Base-by-base conservation (phyloP, 1,140 invertebrate genomes). In the Bombus pyrosoma region DNA sequence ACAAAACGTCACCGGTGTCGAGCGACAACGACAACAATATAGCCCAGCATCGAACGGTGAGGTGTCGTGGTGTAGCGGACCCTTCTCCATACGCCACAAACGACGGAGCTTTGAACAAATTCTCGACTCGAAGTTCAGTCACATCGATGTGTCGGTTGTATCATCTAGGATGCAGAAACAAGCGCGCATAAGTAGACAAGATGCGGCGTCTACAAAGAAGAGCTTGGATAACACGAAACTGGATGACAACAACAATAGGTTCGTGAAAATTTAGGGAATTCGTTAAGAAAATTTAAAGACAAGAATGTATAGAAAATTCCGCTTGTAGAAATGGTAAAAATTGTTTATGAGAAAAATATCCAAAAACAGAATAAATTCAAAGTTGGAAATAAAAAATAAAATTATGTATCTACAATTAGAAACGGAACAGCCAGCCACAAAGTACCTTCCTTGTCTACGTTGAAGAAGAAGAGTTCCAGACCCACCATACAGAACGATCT, bases 241-340 rank as follows among this genome's bases (percentile, higher is more conserved):
- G 37, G 91, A 93, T 59, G 87, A 92, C 71, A 93, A 93, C 80
- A 92, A 94, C 64, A 94, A 93, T 39, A 87, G 90, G 91, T 89
- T 71, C 71, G 88, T 83, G 81, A 25, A 43, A 34, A 59, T 39
- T 34, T 59, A 13, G 22, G 3, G 13, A 43, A 47, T 86, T 73
- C 6, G 25, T 28, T 22, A 53, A 53, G 18, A 53, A 53, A 53
- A 22, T 39, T 71, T 68, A 34, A 37, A 72, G 28, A 41, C 18
- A 6, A 15, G 4, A 72, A 6, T 72, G 13, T 25, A 28, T 39
- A 39, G n/a, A 32, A 32, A 47, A 15, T 22, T 73, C 10, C 13
- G 28, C 3, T 71, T 41, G 3, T 39, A 41, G 5, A 41, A 71
- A 41, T 41, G 39, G 12, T 37, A 34, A 28, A 34, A 25, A 69